Conservation (phyloP, 2,888 invertebrate species). For the Arctia plantaginis region DNA sequence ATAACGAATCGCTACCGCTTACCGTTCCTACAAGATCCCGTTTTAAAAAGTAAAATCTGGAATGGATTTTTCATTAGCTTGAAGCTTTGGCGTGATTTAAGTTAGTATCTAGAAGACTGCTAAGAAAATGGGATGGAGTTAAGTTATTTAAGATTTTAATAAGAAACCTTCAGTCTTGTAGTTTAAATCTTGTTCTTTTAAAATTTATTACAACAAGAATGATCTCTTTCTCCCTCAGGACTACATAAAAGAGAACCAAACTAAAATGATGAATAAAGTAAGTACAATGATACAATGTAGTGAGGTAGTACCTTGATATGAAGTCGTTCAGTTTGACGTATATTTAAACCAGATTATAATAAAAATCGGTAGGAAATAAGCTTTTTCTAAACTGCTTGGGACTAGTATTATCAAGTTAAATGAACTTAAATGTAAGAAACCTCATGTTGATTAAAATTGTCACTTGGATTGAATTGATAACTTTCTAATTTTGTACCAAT, state of each 20-base stretch:
- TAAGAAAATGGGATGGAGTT: constrained; percentile 20
- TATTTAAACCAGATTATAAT: not conserved
- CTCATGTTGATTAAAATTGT: too few relatives aligned
- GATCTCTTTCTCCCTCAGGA: not conserved
- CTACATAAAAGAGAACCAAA: too few relatives aligned
- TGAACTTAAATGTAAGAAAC: too few relatives aligned
- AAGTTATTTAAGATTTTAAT: constrained; percentile 32
- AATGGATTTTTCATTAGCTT: constrained; percentile 43
- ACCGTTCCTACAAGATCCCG: constrained; percentile 11
- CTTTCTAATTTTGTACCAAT: too few relatives aligned
- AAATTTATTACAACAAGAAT: not conserved
- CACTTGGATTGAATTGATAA: too few relatives aligned
- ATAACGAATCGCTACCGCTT: constrained; percentile 31
- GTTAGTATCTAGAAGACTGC: constrained; percentile 19
- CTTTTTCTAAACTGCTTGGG: too few relatives aligned
- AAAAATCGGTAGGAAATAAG: not conserved
- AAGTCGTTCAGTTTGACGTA: not conserved
- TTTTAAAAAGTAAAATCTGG: constrained; percentile 34
- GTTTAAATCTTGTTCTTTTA: not conserved
- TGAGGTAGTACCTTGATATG: not conserved
- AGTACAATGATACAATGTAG: too few relatives aligned
- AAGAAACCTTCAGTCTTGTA: not conserved
- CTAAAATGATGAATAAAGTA: not conserved
- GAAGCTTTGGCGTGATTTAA: constrained; percentile 29
- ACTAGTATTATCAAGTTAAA: too few relatives aligned